Conservation (phyloP, 2,113 vertebrate genomes). For the Eurypyga helias region DNA sequence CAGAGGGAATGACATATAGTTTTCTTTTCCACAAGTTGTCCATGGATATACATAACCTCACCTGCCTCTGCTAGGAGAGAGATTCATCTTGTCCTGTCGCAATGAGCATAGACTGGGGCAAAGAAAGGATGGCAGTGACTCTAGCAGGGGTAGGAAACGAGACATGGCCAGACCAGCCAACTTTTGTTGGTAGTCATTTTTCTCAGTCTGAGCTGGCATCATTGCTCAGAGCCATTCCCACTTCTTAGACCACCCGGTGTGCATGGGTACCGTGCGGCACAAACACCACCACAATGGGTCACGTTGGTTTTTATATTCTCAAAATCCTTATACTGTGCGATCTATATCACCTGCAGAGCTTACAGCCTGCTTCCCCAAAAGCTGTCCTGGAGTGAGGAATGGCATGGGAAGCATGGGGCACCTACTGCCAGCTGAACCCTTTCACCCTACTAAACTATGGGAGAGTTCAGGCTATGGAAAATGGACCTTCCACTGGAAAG, state of each 20-base stretch:
- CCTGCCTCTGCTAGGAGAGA: neutral
- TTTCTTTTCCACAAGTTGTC: neutral
- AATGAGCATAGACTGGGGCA: neutral
- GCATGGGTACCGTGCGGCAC: accelerated
- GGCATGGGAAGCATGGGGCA: neutral
- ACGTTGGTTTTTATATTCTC: neutral
- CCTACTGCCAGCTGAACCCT: neutral
- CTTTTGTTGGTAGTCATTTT: neutral
- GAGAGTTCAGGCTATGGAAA: neutral
- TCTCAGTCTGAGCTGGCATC: neutral
- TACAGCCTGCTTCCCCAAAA: neutral
- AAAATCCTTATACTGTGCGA: neutral
- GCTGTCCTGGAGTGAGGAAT: accelerated
- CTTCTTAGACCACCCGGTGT: accelerated
- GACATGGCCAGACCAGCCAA: neutral
- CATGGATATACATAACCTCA: neutral
- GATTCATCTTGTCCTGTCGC: neutral
- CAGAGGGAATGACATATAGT: neutral
- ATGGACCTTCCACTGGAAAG: neutral
- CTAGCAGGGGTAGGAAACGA: neutral
- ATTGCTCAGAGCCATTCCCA: neutral
- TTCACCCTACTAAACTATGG: neutral
- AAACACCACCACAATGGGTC: no score
- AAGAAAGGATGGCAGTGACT: neutral
- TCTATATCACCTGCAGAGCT: neutral